Conservation (phyloP, 2,113 vertebrate species). For the Lasiurus cinereus region DNA sequence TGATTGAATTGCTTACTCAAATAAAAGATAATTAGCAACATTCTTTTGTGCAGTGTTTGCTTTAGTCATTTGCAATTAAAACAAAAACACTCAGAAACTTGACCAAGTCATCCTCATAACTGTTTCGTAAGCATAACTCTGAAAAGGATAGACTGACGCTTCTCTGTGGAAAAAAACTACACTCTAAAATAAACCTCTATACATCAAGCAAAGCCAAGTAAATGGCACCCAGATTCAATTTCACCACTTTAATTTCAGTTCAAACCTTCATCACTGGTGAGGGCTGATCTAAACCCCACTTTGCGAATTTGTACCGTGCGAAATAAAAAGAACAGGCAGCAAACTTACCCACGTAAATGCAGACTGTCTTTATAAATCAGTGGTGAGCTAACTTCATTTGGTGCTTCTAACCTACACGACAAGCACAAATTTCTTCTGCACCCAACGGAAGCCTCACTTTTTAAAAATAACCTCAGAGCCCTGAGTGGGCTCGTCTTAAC, state of each 20-base stretch:
- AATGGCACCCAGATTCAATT: constrained; percentile 15
- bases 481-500: constrained; percentile 50
- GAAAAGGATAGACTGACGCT: not conserved
- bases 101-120: constrained; percentile 2
- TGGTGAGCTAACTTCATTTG: not conserved
- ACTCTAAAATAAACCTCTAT: constrained; percentile 32
- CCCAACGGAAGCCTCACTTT: not conserved
- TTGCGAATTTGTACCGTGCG: not conserved
- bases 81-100: constrained; percentile 48
- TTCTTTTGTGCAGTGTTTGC: not conserved
- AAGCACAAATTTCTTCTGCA: constrained; percentile 8
- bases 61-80: constrained; percentile 54
- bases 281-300: not conserved
- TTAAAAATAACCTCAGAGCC: not conserved
- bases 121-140: not conserved
- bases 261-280: not conserved
- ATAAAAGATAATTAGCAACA: constrained; percentile 64
- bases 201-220: constrained; percentile 12
- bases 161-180: constrained; percentile 1
- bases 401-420: not conserved
- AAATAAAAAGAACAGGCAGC: not conserved
- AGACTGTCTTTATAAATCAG: not conserved
- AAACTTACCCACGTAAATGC: not conserved
- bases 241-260: constrained; percentile 24
- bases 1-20: constrained; percentile 69